Evolutionary conservation across 2,113 vertebrate species (phyloP).

Genomic region (Neopipo cinnamomea): DNA sequence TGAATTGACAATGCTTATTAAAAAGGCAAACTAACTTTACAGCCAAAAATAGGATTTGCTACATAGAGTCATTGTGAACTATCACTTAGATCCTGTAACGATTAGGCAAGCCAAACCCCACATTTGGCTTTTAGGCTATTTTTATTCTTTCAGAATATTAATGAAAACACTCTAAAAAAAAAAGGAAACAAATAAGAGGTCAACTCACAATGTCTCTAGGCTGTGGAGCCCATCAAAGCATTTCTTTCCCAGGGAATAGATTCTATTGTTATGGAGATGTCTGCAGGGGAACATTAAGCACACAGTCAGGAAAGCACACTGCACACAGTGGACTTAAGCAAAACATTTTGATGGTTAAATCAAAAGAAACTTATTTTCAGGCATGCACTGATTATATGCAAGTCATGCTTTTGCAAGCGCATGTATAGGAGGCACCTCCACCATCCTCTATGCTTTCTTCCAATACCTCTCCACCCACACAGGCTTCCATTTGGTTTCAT

Average conservation of each 20-base stretch:
- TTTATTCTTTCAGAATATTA: constrained; percentile 75
- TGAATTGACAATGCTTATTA: background rate
- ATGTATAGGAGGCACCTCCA: background rate
- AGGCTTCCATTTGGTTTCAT: background rate
- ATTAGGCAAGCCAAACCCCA: constrained; percentile 66
- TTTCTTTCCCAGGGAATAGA: constrained; percentile 85
- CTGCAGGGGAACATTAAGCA: constrained; percentile 75
- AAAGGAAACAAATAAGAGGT: constrained; percentile 79
- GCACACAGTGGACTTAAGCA: constrained; percentile 30
- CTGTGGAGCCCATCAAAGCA: constrained; percentile 86
- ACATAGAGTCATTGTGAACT: constrained; percentile 44
- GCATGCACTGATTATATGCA: constrained; percentile 25
- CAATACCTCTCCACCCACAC: background rate
- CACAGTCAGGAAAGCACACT: constrained; percentile 61
- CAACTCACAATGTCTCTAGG: constrained; percentile 89
- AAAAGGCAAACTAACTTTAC: constrained; percentile 23
- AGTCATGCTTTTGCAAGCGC: constrained; percentile 35
- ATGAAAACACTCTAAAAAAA: constrained; percentile 72
- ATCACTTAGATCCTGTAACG: constrained; percentile 45
- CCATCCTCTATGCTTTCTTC: background rate
- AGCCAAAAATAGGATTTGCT: constrained; percentile 22
- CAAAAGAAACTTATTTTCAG: constrained; percentile 49
- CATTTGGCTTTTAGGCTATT: constrained; percentile 67
- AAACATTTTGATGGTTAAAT: constrained; percentile 59
- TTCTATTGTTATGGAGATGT: constrained; percentile 90